phyloP scores from a whole-genome alignment of 1,140 invertebrate species.

The Drosophila cardini region DNA sequence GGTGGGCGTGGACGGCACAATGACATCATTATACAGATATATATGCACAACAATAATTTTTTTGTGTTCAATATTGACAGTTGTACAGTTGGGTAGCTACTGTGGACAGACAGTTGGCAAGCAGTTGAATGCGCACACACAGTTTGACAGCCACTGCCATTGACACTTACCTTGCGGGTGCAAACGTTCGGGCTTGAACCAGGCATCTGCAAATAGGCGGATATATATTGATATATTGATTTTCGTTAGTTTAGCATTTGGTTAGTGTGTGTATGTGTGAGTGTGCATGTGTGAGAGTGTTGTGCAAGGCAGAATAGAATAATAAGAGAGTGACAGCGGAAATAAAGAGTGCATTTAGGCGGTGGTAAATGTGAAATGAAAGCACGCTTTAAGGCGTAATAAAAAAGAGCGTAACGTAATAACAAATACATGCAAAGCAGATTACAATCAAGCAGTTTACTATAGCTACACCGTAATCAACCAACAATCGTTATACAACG shows the following conservation, averaged over 20 bases:
- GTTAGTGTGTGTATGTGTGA: constrained; percentile 23
- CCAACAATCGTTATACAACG: constrained; percentile 57
- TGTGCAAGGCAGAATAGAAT: constrained; percentile 45
- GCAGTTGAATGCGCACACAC: constrained; percentile 20
- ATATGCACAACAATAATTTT: constrained; percentile 11
- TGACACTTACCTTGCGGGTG: constrained; percentile 92
- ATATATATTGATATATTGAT: constrained; percentile 76
- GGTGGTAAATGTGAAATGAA: constrained; percentile 16
- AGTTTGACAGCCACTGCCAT: constrained; percentile 52
- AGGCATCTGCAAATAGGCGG: constrained; percentile 92
- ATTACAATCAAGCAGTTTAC: neutral
- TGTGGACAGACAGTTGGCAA: constrained; percentile 21
- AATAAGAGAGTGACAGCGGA: constrained; percentile 1
- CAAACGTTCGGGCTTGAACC: constrained; percentile 95
- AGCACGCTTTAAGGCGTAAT: constrained; percentile 13
- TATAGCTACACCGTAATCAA: constrained; percentile 1
- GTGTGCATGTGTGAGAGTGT: neutral
- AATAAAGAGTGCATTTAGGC: constrained; percentile 24
- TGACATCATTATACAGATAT: constrained; percentile 66
- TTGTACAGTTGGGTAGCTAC: constrained; percentile 40
- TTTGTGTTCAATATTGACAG: constrained; percentile 12
- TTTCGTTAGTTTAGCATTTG: constrained; percentile 79
- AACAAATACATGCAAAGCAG: constrained; percentile 24
- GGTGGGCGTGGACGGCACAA: constrained; percentile 20
- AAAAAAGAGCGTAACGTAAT: neutral